Conservation (phyloP, 2,888 invertebrate species). For the Caenorhabditis parvicauda region DNA sequence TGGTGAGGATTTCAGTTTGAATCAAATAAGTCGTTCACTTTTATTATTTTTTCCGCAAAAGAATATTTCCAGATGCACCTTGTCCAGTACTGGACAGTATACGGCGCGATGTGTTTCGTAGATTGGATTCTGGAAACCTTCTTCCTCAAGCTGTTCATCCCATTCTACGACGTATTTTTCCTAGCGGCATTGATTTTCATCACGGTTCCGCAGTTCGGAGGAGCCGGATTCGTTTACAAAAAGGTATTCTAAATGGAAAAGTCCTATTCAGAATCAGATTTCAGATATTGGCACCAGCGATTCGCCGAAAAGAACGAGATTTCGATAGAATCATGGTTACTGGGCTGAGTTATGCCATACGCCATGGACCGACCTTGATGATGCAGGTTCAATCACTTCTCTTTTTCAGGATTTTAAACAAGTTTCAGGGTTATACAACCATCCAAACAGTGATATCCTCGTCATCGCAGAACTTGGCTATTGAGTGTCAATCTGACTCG, state of each 20-base stretch:
- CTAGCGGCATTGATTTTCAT: conserved; percentile 11
- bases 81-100: conserved; percentile 19
- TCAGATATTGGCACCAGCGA: conserved; percentile 16
- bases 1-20: conserved; percentile 11
- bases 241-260: conserved; percentile 6
- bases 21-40: not conserved
- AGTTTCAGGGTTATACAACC: no score
- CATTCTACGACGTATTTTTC: conserved; percentile 20
- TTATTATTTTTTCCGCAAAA: no score
- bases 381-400: no score
- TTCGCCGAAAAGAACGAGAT: conserved; percentile 16
- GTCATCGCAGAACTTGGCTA: no score
- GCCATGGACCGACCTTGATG: no score
- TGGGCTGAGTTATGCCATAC: no score
- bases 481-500: no score
- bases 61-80: conserved; percentile 8
- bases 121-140: conserved; percentile 21
- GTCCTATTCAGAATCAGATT: not conserved
- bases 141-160: conserved; percentile 17
- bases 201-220: conserved; percentile 13
- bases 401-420: no score
- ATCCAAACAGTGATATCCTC: no score
- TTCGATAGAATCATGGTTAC: conserved; percentile 15
- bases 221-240: conserved; percentile 11
- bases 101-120: conserved; percentile 11